These are phyloP conservation scores for cat (Felis catus) DNA, from an alignment of 2,113 vertebrate genomes.

Conservation along the genomic window F.catus_Fca126_mat1.0 CM031419.1:31075501-31076000, in stretches of 20 bases:
- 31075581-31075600: slow-evolving; percentile 19
- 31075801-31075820: neutral
- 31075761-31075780: neutral
- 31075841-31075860: neutral
- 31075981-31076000: too few relatives aligned
- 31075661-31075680: neutral
- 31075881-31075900: neutral
- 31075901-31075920: neutral
- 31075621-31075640: neutral
- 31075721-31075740: neutral
- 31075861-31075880: neutral
- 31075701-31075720: neutral
- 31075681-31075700: neutral
- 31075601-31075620: neutral
- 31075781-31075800: neutral
- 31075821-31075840: neutral
- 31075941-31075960: neutral
- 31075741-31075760: neutral
- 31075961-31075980: neutral
- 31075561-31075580: neutral
- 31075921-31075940: neutral
- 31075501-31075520: neutral
- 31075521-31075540: neutral
- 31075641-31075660: neutral
- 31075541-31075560: neutral